Evolutionary conservation across 2,888 invertebrate species (phyloP), one percentile per base, ranked within the genome.

Genomic region (Diarsia mendica): DNA sequence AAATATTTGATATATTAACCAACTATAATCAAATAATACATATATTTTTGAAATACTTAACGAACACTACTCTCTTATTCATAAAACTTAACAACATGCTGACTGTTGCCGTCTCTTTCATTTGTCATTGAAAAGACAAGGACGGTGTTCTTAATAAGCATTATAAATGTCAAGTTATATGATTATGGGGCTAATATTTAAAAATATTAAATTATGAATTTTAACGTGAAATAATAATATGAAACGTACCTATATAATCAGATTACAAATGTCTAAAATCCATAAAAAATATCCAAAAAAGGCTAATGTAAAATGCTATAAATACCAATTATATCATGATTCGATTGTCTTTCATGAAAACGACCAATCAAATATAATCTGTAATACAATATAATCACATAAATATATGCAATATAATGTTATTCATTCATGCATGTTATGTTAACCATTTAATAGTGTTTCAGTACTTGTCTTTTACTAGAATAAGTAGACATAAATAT

Each of bases 401-500:
- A 39, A 39, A 39, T 39, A 39, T 39, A 39, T 39, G 39, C 39
- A 39, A 39, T 8, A 39, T 39, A 39, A 39, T 39, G 39, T 39
- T 39, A 39, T 39, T 39, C 0, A 39, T 39, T 39, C 39, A 39
- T n/a, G 4, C 10, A 23, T 5, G 53, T 23, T 11, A 55, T 13
- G 23, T 23, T 48, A 49, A 39, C 49, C 49, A 49, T 49, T 69
- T 8, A 9, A 28, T 44, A 28, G 5, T 3, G 28, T 53, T 70
- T 70, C 28, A 46, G 18, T 3, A 71, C 71, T 46, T 2, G 10
- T 5, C 2, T 2, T 13, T 6, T 8, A 44, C 2, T 55, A 55
- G 9, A 55, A 23, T 69, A 71, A 44, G 8, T 71, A 71, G 51
- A 44, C 8, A 3, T 71, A 69, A 53, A 53, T 71, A 53, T n/a